phyloP scores from a whole-genome alignment of 2,888 invertebrate species.

The Eristalinus aeneus region DNA sequence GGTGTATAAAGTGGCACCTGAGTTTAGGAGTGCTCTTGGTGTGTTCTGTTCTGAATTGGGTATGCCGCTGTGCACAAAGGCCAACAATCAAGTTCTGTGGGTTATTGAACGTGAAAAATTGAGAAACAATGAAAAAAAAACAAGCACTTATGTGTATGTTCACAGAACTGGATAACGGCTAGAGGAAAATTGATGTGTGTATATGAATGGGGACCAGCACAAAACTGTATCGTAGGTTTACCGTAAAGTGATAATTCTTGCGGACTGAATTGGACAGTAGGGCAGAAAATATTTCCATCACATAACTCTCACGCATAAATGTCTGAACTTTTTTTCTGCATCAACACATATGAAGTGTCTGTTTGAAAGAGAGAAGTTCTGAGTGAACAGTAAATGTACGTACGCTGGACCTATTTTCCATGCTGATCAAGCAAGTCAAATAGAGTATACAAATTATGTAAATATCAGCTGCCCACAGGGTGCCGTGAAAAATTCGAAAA shows the following conservation, averaged over 20 bases:
- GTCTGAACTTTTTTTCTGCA: no score
- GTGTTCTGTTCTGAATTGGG: conserved; percentile 47
- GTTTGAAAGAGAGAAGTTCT: no score
- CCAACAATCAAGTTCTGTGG: conserved; percentile 52
- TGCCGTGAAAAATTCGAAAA: no score
- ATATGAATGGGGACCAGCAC: background rate
- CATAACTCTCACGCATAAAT: no score
- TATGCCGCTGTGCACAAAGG: conserved; percentile 19
- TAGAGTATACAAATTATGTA: no score
- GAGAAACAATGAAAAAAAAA: conserved; percentile 10
- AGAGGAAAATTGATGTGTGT: conserved; percentile 20
- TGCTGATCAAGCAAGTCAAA: no score
- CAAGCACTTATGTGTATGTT: conserved; percentile 2
- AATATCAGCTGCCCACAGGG: no score
- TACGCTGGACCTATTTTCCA: no score
- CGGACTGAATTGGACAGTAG: conserved; percentile 21
- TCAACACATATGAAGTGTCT: no score
- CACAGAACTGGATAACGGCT: conserved; percentile 13
- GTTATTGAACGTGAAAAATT: conserved; percentile 51
- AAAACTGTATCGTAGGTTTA: conserved; percentile 17
- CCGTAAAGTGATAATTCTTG: conserved; percentile 32
- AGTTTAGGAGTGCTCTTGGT: conserved; percentile 64
- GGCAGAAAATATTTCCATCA: background rate
- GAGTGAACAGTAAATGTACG: no score
- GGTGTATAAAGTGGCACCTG: conserved; percentile 66